Conservation (phyloP, 2,888 invertebrate species). For the Pterostichus niger region DNA sequence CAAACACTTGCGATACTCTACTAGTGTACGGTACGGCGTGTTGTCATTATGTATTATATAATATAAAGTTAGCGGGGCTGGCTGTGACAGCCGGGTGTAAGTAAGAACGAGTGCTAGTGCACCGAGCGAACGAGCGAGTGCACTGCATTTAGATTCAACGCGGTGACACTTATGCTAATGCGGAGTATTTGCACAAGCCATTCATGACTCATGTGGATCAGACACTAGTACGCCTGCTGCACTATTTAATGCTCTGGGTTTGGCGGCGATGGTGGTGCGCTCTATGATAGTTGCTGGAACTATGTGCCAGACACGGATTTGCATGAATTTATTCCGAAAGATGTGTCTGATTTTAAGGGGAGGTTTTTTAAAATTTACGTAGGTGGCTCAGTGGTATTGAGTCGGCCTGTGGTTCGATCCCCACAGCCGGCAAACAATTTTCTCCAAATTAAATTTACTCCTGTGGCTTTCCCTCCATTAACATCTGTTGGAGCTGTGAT, state of each 20-base stretch:
- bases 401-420: no score
- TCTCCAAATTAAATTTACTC: no score
- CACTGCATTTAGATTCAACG: constrained; percentile 39
- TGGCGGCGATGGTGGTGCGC: neutral
- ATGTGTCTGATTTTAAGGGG: neutral
- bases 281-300: constrained; percentile 25
- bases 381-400: no score
- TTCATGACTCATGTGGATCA: constrained; percentile 60
- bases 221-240: constrained; percentile 35
- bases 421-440: no score
- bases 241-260: constrained; percentile 29
- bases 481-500: no score
- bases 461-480: no score
- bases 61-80: constrained; percentile 34
- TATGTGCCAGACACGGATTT: constrained; percentile 25
- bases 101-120: constrained; percentile 25
- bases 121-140: neutral
- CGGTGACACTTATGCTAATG: constrained; percentile 60
- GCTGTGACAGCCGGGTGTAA: constrained; percentile 24
- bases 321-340: neutral
- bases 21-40: neutral
- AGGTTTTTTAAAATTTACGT: no score
- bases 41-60: constrained; percentile 28
- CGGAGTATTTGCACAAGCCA: constrained; percentile 54
- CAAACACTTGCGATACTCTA: constrained; percentile 10